Base-by-base conservation (phyloP, 2,113 vertebrate genomes). In the Gasterosteus nipponicus region DNA sequence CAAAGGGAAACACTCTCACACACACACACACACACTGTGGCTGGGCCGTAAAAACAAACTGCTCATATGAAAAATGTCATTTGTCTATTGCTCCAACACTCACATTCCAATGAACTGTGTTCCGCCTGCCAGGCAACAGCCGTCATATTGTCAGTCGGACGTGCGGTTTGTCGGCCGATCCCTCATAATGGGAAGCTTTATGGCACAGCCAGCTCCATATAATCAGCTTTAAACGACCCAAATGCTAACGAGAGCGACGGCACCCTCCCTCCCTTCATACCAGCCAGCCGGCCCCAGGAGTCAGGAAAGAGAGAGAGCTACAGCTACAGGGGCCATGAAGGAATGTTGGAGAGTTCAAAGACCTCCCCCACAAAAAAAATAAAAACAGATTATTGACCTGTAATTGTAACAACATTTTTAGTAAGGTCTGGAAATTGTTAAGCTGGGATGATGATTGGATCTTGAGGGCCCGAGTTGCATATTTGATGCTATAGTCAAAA, bases 1-100 rank as follows among this genome's bases (percentile, higher is more conserved):
- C 73, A 83, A 68, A 53, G 58, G 18, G 14, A 80, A 75, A 80
- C 74, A 69, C 86, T 71, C 75, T 16, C 42, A 18, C 62, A 47
- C 44, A 35, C 44, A 33, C 63, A 19, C 73, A 58, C 70, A 78
- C 76, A 69, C 83, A 80, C 53, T 64, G 90, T 86, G 15, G 29
- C 87, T 44, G 87, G 42, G 87, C 39, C 22, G 69, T 85, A 82
- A 93, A 93, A 93, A 94, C 88, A 92, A 93, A 94, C 93, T 74
- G 77, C 75, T 89, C 77, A 90, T n/a, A n/a, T n/a, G n/a, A 89
- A 92, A 91, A 91, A 92, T 92, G 75, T 63, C 82, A 79, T 93
- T 92, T 91, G 89, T 93, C 82, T 86, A 86, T 80, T 85, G 85
- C 91, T 92, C 91, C 89, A 90, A 93, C 86, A 89, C 84, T 78